Conservation (phyloP, 2,888 invertebrate genomes). For the Formica aserva region DNA sequence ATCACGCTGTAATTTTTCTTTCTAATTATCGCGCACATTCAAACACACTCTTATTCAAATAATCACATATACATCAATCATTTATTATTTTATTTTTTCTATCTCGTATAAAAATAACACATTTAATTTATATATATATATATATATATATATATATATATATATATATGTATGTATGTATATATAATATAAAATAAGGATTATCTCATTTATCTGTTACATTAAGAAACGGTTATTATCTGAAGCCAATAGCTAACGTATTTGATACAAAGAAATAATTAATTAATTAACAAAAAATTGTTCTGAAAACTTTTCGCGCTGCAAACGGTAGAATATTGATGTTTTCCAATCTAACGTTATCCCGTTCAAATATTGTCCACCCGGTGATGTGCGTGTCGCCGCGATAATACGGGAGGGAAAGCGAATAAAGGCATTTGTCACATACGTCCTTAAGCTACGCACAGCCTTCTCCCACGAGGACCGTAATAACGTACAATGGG, state of each 20-base stretch:
- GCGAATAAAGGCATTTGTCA: slow-evolving; percentile 76
- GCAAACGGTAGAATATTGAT: slow-evolving; percentile 45
- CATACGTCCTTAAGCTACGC: slow-evolving; percentile 64
- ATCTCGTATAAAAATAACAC: not conserved
- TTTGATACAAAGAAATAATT: not conserved
- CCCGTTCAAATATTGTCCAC: slow-evolving; percentile 58
- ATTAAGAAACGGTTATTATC: not conserved
- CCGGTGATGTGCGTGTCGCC: slow-evolving; percentile 54
- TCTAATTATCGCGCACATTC: not conserved
- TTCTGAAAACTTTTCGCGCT: not conserved
- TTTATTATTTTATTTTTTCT: not conserved
- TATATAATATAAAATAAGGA: not conserved
- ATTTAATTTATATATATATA: not conserved
- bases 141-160: too few relatives aligned
- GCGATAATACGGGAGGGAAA: slow-evolving; percentile 39
- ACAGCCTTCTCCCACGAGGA: slow-evolving; percentile 57
- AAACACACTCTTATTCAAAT: not conserved
- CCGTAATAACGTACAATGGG: slow-evolving; percentile 68
- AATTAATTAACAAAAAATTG: not conserved
- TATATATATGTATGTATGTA: too few relatives aligned
- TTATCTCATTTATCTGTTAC: not conserved
- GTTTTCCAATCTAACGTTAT: slow-evolving; percentile 50
- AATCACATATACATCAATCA: not conserved
- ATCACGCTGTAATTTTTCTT: not conserved
- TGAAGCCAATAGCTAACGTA: not conserved